These are phyloP conservation scores for Denticeps clupeoides DNA, from an alignment of 2,797 vertebrate species.

Conservation along the genomic window DNA sequence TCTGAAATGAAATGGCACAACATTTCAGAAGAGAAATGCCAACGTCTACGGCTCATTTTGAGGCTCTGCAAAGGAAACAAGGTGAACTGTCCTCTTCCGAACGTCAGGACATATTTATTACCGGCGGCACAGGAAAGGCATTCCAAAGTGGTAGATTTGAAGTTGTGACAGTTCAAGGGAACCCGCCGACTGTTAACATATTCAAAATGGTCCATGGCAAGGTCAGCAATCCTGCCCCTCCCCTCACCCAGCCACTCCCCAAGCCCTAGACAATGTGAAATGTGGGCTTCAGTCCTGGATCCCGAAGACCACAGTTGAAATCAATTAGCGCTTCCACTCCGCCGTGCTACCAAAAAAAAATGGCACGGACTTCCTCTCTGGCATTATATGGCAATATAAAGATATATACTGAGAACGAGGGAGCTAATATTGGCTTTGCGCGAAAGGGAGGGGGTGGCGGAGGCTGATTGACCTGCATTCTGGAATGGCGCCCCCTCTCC, in stretches of 20 bases:
- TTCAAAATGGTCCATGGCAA: conserved; percentile 57
- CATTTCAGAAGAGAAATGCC: neutral
- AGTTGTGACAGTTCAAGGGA: conserved; percentile 69
- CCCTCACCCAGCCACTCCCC: conserved; percentile 35
- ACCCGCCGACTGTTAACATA: conserved; percentile 52
- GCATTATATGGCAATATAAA: conserved; percentile 54
- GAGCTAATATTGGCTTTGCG: conserved; percentile 65
- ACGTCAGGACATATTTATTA: conserved; percentile 28
- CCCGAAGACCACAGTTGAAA: no score
- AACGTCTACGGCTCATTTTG: conserved; percentile 7
- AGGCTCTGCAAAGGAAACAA: conserved; percentile 26
- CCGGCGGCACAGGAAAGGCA: conserved; percentile 38
- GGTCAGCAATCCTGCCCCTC: conserved; percentile 55
- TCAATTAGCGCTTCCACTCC: no score
- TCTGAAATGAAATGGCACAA: neutral
- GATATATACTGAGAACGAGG: conserved; percentile 59
- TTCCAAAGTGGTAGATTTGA: conserved; percentile 54
- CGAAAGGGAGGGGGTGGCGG: no score
- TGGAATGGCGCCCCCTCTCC: conserved; percentile 67
- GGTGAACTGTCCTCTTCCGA: conserved; percentile 22
- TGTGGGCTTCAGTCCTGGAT: no score
- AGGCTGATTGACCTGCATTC: conserved; percentile 90
- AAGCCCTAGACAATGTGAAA: conserved; percentile 3
- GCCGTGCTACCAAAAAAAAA: conserved; percentile 10
- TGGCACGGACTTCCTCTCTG: conserved; percentile 1